Conservation (phyloP, 64 coral and sea anemone genomes). For the Actinia equina region DNA sequence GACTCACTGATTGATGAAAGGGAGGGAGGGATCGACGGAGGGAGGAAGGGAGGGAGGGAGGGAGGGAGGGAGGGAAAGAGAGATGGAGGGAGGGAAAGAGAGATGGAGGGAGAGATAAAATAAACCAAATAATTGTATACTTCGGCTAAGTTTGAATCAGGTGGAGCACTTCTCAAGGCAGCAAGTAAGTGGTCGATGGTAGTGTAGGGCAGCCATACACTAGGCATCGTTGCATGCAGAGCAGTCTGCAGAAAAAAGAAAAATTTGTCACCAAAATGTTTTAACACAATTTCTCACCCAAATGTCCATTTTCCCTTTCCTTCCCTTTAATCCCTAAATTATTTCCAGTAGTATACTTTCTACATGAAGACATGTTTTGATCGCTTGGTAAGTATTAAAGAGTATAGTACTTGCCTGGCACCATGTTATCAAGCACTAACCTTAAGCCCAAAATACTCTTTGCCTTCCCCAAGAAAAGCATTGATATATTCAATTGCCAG, state of each 20-base stretch:
- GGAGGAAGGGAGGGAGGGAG: background rate
- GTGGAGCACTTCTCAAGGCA: conserved; percentile 53
- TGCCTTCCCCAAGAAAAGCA: conserved; percentile 83
- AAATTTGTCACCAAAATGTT: background rate
- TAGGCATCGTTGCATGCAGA: conserved; percentile 65
- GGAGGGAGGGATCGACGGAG: background rate
- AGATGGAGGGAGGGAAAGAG: no score
- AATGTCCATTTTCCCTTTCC: no score
- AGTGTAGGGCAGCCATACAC: conserved; percentile 91
- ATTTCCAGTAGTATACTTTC: no score
- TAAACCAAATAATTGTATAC: conserved; percentile 13
- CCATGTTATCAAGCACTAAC: conserved; percentile 19
- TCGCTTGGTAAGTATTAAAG: no score
- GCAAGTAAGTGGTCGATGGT: conserved; percentile 81
- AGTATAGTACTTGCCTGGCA: no score
- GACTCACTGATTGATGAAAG: no score
- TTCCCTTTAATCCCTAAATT: no score
- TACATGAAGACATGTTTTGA: no score
- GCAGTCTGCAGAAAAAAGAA: conserved; percentile 43
- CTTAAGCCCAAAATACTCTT: conserved; percentile 93
- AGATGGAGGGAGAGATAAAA: no score
- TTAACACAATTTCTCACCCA: no score
- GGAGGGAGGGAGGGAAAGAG: no score
- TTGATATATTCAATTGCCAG: conserved; percentile 80
- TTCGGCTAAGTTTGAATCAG: conserved; percentile 60